Evolutionary conservation across 2,113 vertebrate species (phyloP).

Genomic region (Scortum barcoo): DNA sequence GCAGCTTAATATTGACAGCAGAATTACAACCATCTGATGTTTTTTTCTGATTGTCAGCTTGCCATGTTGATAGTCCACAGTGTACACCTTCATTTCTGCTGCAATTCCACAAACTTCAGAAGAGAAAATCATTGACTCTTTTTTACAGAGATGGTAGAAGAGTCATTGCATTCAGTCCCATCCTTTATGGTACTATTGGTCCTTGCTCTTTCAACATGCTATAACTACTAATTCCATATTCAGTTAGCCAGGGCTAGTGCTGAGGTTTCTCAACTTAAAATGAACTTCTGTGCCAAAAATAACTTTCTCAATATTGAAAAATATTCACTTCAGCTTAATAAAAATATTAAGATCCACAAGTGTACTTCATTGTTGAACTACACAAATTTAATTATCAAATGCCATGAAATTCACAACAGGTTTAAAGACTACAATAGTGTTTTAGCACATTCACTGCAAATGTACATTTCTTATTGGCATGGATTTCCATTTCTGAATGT

Average conservation of each 20-base stretch:
- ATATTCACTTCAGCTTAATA: neutral
- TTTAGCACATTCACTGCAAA: neutral
- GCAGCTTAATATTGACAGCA: conserved; percentile 43
- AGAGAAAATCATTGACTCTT: conserved; percentile 9
- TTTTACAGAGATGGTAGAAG: conserved; percentile 8
- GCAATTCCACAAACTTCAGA: neutral
- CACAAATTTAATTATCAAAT: neutral
- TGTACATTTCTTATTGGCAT: neutral
- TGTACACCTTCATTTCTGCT: conserved; percentile 22
- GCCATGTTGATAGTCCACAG: conserved; percentile 4
- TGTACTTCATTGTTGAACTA: neutral
- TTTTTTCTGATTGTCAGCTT: conserved; percentile 22
- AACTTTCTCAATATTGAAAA: neutral
- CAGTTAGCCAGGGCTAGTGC: neutral
- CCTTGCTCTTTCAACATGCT: conserved; percentile 8
- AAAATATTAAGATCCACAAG: neutral
- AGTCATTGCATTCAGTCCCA: conserved; percentile 18
- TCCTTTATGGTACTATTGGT: neutral
- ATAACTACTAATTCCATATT: neutral
- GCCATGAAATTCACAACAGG: neutral
- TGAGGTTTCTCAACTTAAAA: neutral
- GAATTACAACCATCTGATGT: conserved; percentile 24
- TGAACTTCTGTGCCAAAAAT: neutral
- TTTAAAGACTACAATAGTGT: neutral
- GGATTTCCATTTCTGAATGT: no score